Evolutionary conservation across 1,140 invertebrate species (phyloP).

Genomic region (Luehdorfia chinensis): DNA sequence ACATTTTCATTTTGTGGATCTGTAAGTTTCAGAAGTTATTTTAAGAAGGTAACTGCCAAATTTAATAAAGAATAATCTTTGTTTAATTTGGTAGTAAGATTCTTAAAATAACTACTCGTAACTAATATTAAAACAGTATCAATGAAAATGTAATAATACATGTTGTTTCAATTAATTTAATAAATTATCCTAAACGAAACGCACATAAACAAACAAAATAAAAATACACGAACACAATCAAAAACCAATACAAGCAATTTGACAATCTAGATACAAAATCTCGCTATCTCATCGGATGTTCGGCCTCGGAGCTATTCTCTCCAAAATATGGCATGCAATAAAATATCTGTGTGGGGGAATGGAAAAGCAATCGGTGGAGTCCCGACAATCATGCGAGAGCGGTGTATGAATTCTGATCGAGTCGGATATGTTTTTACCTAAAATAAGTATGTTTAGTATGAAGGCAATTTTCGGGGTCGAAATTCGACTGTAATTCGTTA

Average conservation of each 20-base stretch:
- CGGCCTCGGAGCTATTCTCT: conserved; percentile 44
- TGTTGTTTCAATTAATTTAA: too few relatives aligned
- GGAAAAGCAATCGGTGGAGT: conserved; percentile 58
- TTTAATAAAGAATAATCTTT: too few relatives aligned
- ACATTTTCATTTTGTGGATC: too few relatives aligned
- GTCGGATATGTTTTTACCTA: conserved; percentile 20
- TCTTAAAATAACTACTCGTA: too few relatives aligned
- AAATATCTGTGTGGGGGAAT: conserved; percentile 66
- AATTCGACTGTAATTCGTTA: too few relatives aligned
- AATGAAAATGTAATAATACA: too few relatives aligned
- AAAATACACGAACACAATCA: conserved; percentile 48
- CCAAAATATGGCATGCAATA: conserved; percentile 67
- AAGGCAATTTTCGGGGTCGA: conserved; percentile 1
- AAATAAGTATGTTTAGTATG: not conserved
- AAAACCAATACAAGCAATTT: conserved; percentile 55
- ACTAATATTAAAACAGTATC: too few relatives aligned
- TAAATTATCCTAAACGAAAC: too few relatives aligned
- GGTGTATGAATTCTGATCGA: conserved; percentile 40
- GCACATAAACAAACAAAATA: conserved; percentile 12
- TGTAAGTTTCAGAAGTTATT: too few relatives aligned
- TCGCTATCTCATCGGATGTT: conserved; percentile 53
- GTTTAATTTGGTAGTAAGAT: too few relatives aligned
- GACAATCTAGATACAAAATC: conserved; percentile 58
- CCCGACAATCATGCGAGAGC: conserved; percentile 46
- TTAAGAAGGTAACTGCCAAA: too few relatives aligned